Conservation (phyloP, 2,888 invertebrate genomes). For the Andrena chrysosceles region DNA sequence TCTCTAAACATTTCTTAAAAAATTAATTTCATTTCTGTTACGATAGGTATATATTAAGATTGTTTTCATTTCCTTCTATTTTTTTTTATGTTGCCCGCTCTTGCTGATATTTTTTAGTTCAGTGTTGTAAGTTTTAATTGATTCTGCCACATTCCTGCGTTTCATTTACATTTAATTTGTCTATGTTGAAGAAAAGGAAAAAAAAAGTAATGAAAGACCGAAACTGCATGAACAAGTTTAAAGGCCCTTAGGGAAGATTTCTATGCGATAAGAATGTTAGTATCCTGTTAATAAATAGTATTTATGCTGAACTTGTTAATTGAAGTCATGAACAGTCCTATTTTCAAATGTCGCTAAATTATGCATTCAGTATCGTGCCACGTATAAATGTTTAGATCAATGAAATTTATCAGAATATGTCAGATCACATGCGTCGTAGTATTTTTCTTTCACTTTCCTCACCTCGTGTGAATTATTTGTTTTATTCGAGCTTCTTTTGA, state of each 20-base stretch:
- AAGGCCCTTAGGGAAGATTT: constrained; percentile 17
- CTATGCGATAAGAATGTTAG: neutral
- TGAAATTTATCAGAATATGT: constrained; percentile 12
- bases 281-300: constrained; percentile 16
- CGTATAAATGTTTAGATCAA: constrained; percentile 1
- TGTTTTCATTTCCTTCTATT: constrained; percentile 65
- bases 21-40: constrained; percentile 58
- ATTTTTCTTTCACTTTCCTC: constrained; percentile 18
- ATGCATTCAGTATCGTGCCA: neutral
- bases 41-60: constrained; percentile 46
- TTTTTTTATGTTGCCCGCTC: constrained; percentile 78
- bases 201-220: neutral
- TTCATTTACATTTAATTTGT: constrained; percentile 71
- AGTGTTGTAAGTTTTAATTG: constrained; percentile 74
- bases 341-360: constrained; percentile 1
- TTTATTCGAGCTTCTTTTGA: constrained; percentile 38
- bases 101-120: constrained; percentile 79
- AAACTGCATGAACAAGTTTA: constrained; percentile 47
- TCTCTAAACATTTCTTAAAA: constrained; percentile 61
- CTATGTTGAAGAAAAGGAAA: constrained; percentile 14
- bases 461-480: constrained; percentile 27
- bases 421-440: neutral
- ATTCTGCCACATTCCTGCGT: constrained; percentile 75
- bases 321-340: constrained; percentile 19
- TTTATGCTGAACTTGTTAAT: constrained; percentile 4